Evolutionary conservation across 2,113 vertebrate species (phyloP).

Genomic region (Chaenogobius annularis): DNA sequence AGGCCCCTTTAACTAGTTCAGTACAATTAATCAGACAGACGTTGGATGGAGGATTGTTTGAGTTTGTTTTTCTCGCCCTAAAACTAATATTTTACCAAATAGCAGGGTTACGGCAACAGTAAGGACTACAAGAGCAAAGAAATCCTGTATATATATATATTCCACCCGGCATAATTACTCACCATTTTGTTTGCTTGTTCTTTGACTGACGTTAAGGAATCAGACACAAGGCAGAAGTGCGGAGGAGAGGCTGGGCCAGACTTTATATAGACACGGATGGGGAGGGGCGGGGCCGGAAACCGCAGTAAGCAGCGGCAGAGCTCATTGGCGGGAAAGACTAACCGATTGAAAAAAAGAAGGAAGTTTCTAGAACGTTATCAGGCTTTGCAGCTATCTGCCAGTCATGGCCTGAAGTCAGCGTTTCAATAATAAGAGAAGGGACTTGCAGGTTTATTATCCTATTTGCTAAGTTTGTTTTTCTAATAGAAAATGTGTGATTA

Average conservation of each 20-base stretch:
- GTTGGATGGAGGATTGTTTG: conserved; percentile 5
- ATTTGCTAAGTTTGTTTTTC: background rate
- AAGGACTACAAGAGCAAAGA: conserved; percentile 9
- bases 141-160: conserved; percentile 38
- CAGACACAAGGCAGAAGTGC: conserved; percentile 74
- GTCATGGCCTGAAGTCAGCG: background rate
- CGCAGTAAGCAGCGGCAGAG: conserved; percentile 49
- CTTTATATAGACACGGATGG: conserved; percentile 69
- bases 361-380: conserved; percentile 22
- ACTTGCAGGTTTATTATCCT: background rate
- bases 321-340: conserved; percentile 46
- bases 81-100: background rate
- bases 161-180: conserved; percentile 62
- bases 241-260: conserved; percentile 47
- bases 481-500: background rate
- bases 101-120: conserved; percentile 4
- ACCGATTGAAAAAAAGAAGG: conserved; percentile 29
- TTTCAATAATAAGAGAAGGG: background rate
- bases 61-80: background rate
- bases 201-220: conserved; percentile 76
- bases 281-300: conserved; percentile 64
- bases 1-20: background rate
- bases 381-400: conserved; percentile 1
- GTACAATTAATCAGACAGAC: conserved; percentile 1
- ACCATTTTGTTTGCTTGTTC: conserved; percentile 79